Percentiles rank a stretch among this genome's conserved stretches.
phyloP scores from a whole-genome alignment of 2,888 invertebrate species.

The Nemotelus nigrinus region DNA sequence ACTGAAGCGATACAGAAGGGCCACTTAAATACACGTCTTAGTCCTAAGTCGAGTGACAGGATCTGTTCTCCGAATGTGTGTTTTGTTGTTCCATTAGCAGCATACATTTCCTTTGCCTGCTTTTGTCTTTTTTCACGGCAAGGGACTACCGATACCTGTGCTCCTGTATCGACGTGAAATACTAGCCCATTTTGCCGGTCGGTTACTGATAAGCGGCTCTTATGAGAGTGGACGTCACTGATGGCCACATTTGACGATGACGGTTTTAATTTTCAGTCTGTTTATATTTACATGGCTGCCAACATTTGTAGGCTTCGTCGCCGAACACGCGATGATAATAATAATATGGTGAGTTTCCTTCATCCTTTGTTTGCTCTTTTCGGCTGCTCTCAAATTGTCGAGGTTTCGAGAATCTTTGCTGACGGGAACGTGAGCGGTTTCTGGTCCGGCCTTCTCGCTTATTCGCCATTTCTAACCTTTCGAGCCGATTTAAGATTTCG shows the following conservation, averaged over 20 bases:
- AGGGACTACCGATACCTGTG: slow-evolving; percentile 11
- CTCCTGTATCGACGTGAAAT: slow-evolving; percentile 17
- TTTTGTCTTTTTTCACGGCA: background rate
- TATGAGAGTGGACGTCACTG: background rate
- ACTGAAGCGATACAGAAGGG: background rate
- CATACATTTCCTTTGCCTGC: background rate
- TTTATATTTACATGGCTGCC: background rate
- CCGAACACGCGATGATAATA: slow-evolving; percentile 1
- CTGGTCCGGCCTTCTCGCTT: background rate
- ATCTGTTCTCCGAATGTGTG: background rate
- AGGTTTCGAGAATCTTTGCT: background rate
- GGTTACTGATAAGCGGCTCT: slow-evolving; percentile 8
- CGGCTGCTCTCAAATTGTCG: too few species aligned
- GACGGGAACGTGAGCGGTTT: background rate
- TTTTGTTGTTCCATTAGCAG: slow-evolving; percentile 7
- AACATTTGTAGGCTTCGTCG: background rate
- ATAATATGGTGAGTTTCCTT: background rate
- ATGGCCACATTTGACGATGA: background rate
- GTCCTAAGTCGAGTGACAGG: slow-evolving; percentile 3
- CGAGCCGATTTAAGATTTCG: background rate
- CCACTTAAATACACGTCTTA: background rate
- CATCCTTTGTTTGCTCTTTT: background rate
- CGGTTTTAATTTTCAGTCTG: background rate
- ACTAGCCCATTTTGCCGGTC: background rate
- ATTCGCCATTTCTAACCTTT: background rate